Conservation (phyloP, 2,797 vertebrate genomes). For the Uromys caudimaculatus region DNA sequence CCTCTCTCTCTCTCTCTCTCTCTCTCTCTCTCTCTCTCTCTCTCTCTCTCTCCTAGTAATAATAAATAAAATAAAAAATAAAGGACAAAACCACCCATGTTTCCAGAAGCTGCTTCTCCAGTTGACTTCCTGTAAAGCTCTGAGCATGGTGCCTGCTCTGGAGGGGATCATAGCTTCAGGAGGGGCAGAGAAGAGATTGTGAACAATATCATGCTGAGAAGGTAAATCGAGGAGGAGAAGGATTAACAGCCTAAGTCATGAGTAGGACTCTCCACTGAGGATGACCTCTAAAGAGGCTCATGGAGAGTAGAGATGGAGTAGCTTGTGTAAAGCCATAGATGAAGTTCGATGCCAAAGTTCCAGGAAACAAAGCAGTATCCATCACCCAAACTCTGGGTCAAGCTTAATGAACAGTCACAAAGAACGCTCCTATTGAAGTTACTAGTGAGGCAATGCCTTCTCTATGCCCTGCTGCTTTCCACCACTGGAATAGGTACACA, state of each 20-base stretch:
- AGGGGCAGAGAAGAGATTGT: background rate
- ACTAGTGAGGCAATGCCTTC: background rate
- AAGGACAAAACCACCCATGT: background rate
- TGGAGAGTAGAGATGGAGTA: background rate
- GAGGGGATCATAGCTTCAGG: background rate
- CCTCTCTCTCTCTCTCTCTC: too few species aligned
- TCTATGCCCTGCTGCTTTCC: background rate
- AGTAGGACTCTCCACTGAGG: background rate
- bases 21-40: too few species aligned
- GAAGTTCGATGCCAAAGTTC: background rate
- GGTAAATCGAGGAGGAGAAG: background rate
- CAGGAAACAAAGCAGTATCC: background rate
- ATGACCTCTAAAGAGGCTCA: background rate
- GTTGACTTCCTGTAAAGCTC: background rate
- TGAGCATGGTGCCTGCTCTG: background rate
- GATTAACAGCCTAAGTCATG: background rate
- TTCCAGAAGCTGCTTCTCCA: background rate
- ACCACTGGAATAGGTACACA: background rate
- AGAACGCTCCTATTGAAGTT: slow-evolving; percentile 1
- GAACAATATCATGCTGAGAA: background rate
- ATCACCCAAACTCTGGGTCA: background rate
- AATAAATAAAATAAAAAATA: background rate
- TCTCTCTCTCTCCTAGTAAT: background rate
- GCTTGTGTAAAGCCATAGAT: background rate
- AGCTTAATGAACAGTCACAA: background rate